These are phyloP conservation scores for Stichodactyla helianthus DNA, from an alignment of 64 coral and sea anemone genomes.

Conservation along the genomic window DNA sequence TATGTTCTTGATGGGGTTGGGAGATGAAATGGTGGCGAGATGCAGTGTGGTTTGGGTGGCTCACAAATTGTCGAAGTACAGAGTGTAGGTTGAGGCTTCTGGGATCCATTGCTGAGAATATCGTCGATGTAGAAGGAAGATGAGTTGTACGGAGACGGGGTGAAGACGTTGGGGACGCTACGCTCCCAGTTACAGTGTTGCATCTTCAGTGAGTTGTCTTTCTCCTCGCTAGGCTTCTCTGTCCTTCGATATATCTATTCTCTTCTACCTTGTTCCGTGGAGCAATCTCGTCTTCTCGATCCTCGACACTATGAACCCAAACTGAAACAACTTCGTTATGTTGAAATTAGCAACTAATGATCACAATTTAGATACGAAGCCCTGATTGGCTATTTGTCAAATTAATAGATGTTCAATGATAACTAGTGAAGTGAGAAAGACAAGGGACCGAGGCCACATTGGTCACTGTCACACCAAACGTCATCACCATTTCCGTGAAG, in stretches of 20 bases:
- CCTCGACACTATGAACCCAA: constrained; percentile 37
- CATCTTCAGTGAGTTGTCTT: constrained; percentile 19
- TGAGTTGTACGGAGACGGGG: constrained; percentile 66
- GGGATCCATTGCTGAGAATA: constrained; percentile 72
- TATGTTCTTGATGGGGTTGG: constrained; percentile 62
- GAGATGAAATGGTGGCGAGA: constrained; percentile 76
- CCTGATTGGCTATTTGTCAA: constrained; percentile 96
- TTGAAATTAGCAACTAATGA: constrained; percentile 99
- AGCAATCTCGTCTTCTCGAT: background rate
- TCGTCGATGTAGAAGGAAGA: constrained; percentile 95
- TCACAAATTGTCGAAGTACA: constrained; percentile 94
- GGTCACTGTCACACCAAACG: constrained; percentile 65
- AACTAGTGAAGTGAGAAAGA: constrained; percentile 81
- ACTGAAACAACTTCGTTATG: constrained; percentile 92
- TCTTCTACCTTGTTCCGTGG: background rate
- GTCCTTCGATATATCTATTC: constrained; percentile 45
- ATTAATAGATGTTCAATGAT: constrained; percentile 98
- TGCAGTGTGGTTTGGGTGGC: constrained; percentile 79
- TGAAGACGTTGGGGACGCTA: constrained; percentile 53
- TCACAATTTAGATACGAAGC: constrained; percentile 88
- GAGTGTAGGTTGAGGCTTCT: constrained; percentile 71
- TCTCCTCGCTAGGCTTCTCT: background rate
- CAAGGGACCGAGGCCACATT: constrained; percentile 66
- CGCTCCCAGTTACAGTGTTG: constrained; percentile 85
- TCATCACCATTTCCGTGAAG: constrained; percentile 77